Base-by-base conservation (phyloP, 2,797 vertebrate species). In the Pseudochirops corinnae region DNA sequence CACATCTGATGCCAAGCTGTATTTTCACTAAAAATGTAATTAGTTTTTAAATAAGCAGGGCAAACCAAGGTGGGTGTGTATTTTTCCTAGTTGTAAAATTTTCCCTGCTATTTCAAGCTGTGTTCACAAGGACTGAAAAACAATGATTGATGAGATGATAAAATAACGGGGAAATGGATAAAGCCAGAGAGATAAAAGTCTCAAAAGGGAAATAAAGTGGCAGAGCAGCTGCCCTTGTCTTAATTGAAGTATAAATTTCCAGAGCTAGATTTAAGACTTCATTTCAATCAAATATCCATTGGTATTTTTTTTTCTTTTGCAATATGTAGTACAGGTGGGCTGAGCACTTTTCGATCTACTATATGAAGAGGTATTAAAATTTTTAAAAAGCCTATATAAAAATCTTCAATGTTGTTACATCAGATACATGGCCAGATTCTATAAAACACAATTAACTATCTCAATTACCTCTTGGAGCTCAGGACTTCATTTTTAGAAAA, bases 161-260 rank as follows among this genome's bases (percentile, higher is more conserved):
- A 98, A 98, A 97, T 24, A 1, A 98, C 4, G 13, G 96, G 94
- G 39, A 97, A 92, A 97, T 96, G 52, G 39, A 96, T 95, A 97
- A 97, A 98, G 91, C 31, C 82, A 93, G 92, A 94, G 95, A 98
- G 29, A 97, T 5, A 97, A 94, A 98, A 97, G 82, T 90, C 55
- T 92, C 97, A 4, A 92, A 97, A 98, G 94, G 96, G 90, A 98
- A 98, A 98, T 96, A 96, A 98, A 98, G 13, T 94, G 96, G 0
- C 3, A 56, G 95, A 97, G 94, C 98, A 98, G 90, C 96, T 93
- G 95, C 91, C 97, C 93, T 0, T 2, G 58, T 98, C 97, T 98
- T 98, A 98, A 98, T 93, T 98, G 98, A 98, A 98, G 96, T 96
- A 98, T 98, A 97, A 97, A 98, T 98, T 98, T 98, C 29, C 98